phyloP scores from a whole-genome alignment of 2,888 invertebrate genomes.

The Leptodirus hochenwartii region DNA sequence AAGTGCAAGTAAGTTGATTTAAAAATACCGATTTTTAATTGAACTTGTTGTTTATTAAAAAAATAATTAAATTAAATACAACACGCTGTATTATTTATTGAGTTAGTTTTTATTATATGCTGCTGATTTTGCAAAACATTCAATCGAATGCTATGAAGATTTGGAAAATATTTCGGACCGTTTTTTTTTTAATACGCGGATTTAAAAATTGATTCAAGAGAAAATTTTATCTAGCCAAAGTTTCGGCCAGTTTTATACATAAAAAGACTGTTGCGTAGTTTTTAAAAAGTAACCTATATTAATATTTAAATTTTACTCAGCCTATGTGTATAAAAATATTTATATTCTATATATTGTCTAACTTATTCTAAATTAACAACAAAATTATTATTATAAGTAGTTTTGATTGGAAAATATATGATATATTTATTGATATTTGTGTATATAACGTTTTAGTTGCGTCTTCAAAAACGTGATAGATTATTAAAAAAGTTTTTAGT shows the following conservation, averaged over 20 bases:
- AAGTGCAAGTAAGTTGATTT: no score
- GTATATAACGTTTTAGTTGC: no score
- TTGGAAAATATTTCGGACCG: no score
- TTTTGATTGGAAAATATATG: conserved; percentile 28
- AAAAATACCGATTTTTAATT: no score
- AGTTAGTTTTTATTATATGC: conserved; percentile 20
- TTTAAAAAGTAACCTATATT: conserved; percentile 31
- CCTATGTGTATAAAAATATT: conserved; percentile 17
- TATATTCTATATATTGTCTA: conserved; percentile 10
- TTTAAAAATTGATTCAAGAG: no score
- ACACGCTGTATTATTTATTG: conserved; percentile 16
- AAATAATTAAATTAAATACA: conserved; percentile 2
- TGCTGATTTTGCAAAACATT: no score
- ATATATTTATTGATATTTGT: conserved; percentile 35
- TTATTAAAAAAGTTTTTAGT: no score
- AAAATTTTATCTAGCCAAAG: conserved; percentile 26
- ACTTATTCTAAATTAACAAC: conserved; percentile 16
- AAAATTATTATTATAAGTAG: conserved; percentile 33
- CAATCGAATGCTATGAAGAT: no score
- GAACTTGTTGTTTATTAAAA: no score
- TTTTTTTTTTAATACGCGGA: no score
- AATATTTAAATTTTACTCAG: conserved; percentile 24
- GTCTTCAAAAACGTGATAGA: no score
- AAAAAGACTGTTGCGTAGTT: conserved; percentile 50
- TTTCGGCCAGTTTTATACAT: conserved; percentile 44